Evolutionary conservation across 2,797 vertebrate genomes (phyloP), one percentile per base, ranked within the genome.

Genomic region (Malurus splendens): DNA sequence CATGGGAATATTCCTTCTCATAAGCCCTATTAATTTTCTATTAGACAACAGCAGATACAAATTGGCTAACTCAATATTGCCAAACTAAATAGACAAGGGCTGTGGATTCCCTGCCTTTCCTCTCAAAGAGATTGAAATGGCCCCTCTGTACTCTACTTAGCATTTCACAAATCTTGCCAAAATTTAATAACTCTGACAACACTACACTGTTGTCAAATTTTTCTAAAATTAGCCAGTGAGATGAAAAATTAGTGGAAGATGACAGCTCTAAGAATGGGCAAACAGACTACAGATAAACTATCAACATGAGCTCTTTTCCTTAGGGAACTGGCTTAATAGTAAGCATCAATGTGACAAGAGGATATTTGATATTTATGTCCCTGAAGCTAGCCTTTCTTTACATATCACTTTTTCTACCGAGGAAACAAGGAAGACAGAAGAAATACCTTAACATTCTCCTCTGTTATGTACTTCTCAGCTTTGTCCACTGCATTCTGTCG

Each of bases 391-490:
- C 44, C 56, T 74, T 77, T 75, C 42, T 62, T 33, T 81, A 55
- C 22, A 1, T 36, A 76, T 39, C 14, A 36, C 57, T 67, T 71
- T 80, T n/a, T 44, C 71, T 79, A 67, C 9, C 51, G 79, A 76
- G 27, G 42, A 89, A 78, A 70, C 27, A 10, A 80, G 41, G 52
- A 77, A 83, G 75, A 56, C 6, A 28, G 67, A 19, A 73, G 57
- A 54, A 94, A 51, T 96, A 99, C 99, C 99, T 99, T 99, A 83
- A 99, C 98, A 12, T 99, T 98, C 94, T 99, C 99, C 32, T 98
- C 98, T 12, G 98, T 98, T 84, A 99, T 98, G 94, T 98, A 98
- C 93, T 98, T 99, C 92, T 99, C 98, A 2, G 96, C 95, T 10
- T 97, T 98, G 93, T 99, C 98, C 1, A 97, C 98, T 86, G 97